These are phyloP conservation scores for Sebastes iracundus DNA, from an alignment of 2,797 vertebrate genomes.

Conservation along the genomic window DNA sequence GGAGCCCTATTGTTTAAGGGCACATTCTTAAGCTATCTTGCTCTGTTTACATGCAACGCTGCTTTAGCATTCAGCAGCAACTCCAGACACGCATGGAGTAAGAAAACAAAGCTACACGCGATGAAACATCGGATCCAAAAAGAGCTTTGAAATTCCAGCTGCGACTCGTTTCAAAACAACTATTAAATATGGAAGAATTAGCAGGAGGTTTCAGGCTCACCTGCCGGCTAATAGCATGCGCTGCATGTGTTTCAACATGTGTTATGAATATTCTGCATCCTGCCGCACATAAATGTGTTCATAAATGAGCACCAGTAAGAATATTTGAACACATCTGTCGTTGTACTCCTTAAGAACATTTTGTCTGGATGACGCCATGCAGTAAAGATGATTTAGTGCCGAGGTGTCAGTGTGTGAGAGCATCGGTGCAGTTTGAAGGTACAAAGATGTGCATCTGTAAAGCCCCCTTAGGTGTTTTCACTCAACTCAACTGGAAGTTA, in stretches of 20 bases:
- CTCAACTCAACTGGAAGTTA: constrained; percentile 1
- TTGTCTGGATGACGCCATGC: constrained; percentile 33
- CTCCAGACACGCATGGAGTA: constrained; percentile 30
- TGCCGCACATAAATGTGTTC: constrained; percentile 13
- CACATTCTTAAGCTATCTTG: constrained; percentile 10
- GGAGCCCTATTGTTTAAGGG: constrained; percentile 19
- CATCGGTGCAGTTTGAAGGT: neutral
- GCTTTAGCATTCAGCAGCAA: constrained; percentile 24
- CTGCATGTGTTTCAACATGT: constrained; percentile 27
- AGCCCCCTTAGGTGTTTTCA: constrained; percentile 18
- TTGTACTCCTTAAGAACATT: constrained; percentile 25
- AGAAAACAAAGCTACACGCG: neutral
- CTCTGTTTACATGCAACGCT: constrained; percentile 18
- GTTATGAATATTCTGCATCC: constrained; percentile 19
- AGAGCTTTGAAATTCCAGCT: constrained; percentile 10
- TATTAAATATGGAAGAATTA: constrained; percentile 32
- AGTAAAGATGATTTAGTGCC: constrained; percentile 33
- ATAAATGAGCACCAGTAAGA: constrained; percentile 24
- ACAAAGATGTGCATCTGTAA: constrained; percentile 13
- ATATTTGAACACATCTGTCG: constrained; percentile 42
- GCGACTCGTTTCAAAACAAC: constrained; percentile 22
- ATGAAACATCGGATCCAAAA: constrained; percentile 2
- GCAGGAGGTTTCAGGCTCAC: neutral
- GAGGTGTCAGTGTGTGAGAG: constrained; percentile 8
- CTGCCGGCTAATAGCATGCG: constrained; percentile 11